Evolutionary conservation across 1,140 invertebrate species (phyloP).

Genomic region (Anadara kagoshimensis): DNA sequence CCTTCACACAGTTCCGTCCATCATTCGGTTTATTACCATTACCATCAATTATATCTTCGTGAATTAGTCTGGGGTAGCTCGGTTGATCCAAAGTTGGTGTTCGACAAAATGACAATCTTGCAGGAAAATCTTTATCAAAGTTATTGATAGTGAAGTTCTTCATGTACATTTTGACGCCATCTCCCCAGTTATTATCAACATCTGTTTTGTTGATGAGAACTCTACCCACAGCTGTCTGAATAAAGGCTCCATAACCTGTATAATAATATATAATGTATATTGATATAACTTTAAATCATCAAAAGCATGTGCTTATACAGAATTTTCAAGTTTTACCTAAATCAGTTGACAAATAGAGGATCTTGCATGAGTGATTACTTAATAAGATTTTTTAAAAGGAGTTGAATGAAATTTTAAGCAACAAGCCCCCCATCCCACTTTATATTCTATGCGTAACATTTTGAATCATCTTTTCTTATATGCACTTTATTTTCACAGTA

Average conservation of each 20-base stretch:
- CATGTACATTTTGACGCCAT: slow-evolving; percentile 81
- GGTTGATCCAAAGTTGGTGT: slow-evolving; percentile 24
- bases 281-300: background rate
- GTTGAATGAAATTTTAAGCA: too few species aligned
- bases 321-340: too few species aligned
- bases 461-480: too few species aligned
- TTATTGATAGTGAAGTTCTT: slow-evolving; percentile 63
- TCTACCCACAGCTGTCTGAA: slow-evolving; percentile 87
- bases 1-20: slow-evolving; percentile 45
- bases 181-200: slow-evolving; percentile 92
- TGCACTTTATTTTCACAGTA: too few species aligned
- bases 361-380: too few species aligned
- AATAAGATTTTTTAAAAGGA: too few species aligned
- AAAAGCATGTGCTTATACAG: background rate
- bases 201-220: slow-evolving; percentile 92
- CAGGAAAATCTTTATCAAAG: slow-evolving; percentile 54
- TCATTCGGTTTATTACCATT: slow-evolving; percentile 50
- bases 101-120: slow-evolving; percentile 50
- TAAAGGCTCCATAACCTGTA: slow-evolving; percentile 86
- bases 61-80: slow-evolving; percentile 50
- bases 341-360: too few species aligned
- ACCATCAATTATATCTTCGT: slow-evolving; percentile 54
- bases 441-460: too few species aligned
- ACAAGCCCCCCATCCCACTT: too few species aligned
- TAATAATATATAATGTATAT: background rate